phyloP scores from a whole-genome alignment of 2,113 vertebrate genomes.

The Choloepus hoffmanni region DNA sequence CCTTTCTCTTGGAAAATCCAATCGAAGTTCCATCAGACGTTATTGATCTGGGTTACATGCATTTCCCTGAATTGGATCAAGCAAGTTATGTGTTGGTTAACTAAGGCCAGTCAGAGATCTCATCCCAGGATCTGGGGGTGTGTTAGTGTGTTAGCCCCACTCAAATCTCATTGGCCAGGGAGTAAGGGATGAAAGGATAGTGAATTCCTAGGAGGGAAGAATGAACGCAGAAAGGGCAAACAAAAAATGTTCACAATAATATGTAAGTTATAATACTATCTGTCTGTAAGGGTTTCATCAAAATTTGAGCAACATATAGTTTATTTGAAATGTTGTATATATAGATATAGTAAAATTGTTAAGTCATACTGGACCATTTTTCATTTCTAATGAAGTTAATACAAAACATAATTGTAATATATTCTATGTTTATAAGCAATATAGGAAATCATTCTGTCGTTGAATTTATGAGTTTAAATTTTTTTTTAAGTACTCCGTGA shows the following conservation, averaged over 20 bases:
- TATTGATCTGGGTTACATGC: neutral
- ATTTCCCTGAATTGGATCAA: neutral
- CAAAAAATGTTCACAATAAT: neutral
- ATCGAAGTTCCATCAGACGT: neutral
- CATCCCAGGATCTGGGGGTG: neutral
- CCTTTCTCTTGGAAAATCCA: neutral
- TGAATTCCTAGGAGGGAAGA: neutral
- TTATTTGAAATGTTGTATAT: neutral
- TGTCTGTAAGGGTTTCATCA: neutral
- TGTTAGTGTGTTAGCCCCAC: too few species aligned
- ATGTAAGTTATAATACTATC: neutral
- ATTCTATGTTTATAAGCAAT: neutral
- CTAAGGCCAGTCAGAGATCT: neutral
- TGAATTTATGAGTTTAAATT: conserved; percentile 6
- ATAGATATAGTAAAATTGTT: neutral
- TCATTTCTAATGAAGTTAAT: conserved; percentile 37
- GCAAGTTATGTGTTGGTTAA: neutral
- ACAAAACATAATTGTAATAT: neutral
- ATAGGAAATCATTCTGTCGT: conserved; percentile 30
- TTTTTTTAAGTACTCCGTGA: neutral
- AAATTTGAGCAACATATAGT: neutral
- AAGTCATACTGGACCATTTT: neutral
- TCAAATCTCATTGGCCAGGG: neutral
- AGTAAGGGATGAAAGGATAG: neutral
- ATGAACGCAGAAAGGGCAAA: neutral